These are phyloP conservation scores for Bactericera cockerelli DNA, from an alignment of 1,140 invertebrate species.

Conservation along the genomic window DNA sequence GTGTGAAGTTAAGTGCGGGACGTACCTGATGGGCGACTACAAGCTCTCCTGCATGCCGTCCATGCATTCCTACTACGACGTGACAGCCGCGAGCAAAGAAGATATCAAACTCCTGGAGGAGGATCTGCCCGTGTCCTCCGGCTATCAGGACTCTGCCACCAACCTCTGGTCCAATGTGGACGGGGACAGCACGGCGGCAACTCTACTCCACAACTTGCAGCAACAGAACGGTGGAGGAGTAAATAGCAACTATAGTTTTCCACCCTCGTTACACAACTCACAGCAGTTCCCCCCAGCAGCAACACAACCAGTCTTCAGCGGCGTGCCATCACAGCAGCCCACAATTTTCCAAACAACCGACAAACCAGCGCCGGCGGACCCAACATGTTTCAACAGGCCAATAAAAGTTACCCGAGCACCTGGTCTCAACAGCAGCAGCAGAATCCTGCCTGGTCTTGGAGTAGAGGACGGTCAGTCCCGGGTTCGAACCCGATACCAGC, in stretches of 20 bases:
- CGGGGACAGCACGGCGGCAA: too few species aligned
- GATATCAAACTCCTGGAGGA: background rate
- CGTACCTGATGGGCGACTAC: background rate
- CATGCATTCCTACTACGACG: conserved; percentile 8
- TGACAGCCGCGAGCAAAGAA: background rate
- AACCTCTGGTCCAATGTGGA: background rate
- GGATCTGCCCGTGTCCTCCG: background rate
- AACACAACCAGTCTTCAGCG: conserved; percentile 24
- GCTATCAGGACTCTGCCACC: background rate
- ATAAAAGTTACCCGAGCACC: conserved; percentile 24
- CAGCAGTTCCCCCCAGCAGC: background rate
- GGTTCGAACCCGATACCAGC: conserved; percentile 38
- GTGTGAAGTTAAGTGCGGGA: background rate
- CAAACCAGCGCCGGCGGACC: conserved; percentile 17
- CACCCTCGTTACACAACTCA: too few species aligned
- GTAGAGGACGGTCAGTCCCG: conserved; percentile 42
- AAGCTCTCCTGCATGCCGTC: conserved; percentile 1
- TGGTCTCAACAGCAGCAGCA: conserved; percentile 24
- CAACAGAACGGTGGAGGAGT: background rate
- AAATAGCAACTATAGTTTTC: background rate
- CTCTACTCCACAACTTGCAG: background rate
- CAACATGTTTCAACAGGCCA: conserved; percentile 25
- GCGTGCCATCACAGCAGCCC: conserved; percentile 35
- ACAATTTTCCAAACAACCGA: conserved; percentile 33
- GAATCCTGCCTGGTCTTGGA: conserved; percentile 33